Evolutionary conservation across 2,888 invertebrate species (phyloP), one percentile per base, ranked within the genome.

Genomic region (Salticus scenicus): DNA sequence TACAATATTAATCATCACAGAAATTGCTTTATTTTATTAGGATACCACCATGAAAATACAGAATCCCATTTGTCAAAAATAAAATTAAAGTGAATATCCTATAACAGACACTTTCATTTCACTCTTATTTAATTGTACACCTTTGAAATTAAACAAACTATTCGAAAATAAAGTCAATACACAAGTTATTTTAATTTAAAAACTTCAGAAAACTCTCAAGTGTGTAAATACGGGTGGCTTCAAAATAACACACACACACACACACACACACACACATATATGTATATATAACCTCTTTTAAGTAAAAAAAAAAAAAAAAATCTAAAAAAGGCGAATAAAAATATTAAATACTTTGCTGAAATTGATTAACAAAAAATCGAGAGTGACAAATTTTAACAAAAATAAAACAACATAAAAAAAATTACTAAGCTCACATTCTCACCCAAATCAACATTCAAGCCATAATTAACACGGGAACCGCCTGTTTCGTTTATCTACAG

Each of bases 331-430:
- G n/a, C n/a, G n/a, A n/a, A n/a, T n/a, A n/a, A n/a, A n/a, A 20
- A 51, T 7, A 0, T 8, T 1, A 66, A 30, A 30, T 12, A 31
- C 17, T 66, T 2, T 66, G 17, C n/a, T 17, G 31, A 66, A 66
- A 66, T 66, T 66, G 66, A 66, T 66, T 66, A 66, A 66, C n/a
- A 31, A 30, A 37, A 30, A 66, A 66, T 30, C 66, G 66, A 31
- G 31, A 66, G 24, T 66, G 66, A 30, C 66, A 66, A 66, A 17
- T 28, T 57, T 57, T 57, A 57, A 57, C 57, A 57, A 57, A 8
- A n/a, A 47, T 12, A 24, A n/a, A 57, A 24, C 7, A 30, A 31
- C 28, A 31, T 4, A n/a, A 30, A 28, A 66, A 31, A 4, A 2
- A 12, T 66, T 30, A 66, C 12, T 4, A 0, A 14, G 30, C 24